Percentiles rank a stretch among this genome's conserved stretches.
Evolutionary conservation across 1,140 invertebrate genomes (phyloP).

Genomic region (Papilio polytes): DNA sequence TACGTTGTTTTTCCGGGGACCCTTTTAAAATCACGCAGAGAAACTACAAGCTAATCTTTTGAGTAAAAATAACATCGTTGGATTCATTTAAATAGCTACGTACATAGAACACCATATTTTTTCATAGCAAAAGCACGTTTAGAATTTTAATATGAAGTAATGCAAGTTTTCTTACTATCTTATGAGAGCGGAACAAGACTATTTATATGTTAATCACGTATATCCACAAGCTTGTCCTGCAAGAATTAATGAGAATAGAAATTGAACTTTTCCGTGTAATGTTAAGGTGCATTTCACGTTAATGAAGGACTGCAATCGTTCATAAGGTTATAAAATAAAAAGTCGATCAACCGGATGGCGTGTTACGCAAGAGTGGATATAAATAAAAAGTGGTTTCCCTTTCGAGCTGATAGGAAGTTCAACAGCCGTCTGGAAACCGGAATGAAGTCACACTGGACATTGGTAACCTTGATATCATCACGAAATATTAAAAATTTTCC

Average conservation of each 20-base stretch:
- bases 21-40: background rate
- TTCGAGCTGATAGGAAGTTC: conserved; percentile 72
- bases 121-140: conserved; percentile 20
- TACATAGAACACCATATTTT: background rate
- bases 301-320: background rate
- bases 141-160: conserved; percentile 15
- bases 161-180: conserved; percentile 14
- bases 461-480: conserved; percentile 4
- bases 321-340: conserved; percentile 58
- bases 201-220: conserved; percentile 20
- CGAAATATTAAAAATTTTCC: conserved; percentile 1
- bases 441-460: conserved; percentile 49
- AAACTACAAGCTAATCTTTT: background rate
- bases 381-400: conserved; percentile 72
- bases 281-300: conserved; percentile 6
- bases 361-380: conserved; percentile 72
- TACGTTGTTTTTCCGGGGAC: background rate
- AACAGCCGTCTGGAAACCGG: conserved; percentile 64
- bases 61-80: background rate
- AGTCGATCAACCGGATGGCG: conserved; percentile 56
- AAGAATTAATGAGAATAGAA: background rate
- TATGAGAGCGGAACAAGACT: conserved; percentile 13
- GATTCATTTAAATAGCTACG: background rate
- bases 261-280: background rate
- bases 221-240: background rate